Base-by-base conservation (phyloP, 2,797 vertebrate species). In the Sebastiscus albofasciatus region DNA sequence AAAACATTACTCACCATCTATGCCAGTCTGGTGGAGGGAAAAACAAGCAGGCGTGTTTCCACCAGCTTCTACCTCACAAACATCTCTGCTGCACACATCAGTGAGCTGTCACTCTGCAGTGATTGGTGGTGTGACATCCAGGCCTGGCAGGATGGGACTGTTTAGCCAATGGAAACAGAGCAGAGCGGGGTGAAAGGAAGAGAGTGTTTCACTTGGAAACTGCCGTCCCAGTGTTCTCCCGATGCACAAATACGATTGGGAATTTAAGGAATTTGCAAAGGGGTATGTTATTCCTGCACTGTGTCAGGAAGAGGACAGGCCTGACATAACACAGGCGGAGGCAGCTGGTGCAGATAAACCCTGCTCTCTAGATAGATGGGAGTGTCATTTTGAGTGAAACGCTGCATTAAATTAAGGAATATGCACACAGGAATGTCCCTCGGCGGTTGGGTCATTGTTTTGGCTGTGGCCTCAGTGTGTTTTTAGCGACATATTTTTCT, bases 261-360 rank as follows among this genome's bases (percentile, higher is more conserved):
- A 93, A 93, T 93, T 72, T 78, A 39, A 87, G 88, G 92, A 92
- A 92, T 94, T 83, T 88, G 83, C 67, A 77, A 68, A 82, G 79
- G 68, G 78, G 82, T 56, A 72, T 91, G 91, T 92, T 92, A 79
- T 92, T 93, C 79, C 81, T 77, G 1, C 34, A 20, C 64, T 20
- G 85, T 80, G 82, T 90, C 86, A 90, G 89, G 90, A 90, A 92
- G 81, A 89, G 88, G 91, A 91, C 91, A 59, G 78, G 85, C 86
- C 89, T 92, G 90, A 91, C 79, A 88, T 39, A 89, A 90, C 90
- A 90, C 76, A 80, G 77, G 72, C 79, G 24, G 55, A 74, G 74
- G 80, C 76, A 72, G 80, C 75, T 79, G 77, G 72, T 26, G 65
- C 77, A 79, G 36, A 86, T 79, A 75, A 83, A 80, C 58, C 39